phyloP scores from a whole-genome alignment of 2,888 invertebrate species.

The Glomeris marginata region DNA sequence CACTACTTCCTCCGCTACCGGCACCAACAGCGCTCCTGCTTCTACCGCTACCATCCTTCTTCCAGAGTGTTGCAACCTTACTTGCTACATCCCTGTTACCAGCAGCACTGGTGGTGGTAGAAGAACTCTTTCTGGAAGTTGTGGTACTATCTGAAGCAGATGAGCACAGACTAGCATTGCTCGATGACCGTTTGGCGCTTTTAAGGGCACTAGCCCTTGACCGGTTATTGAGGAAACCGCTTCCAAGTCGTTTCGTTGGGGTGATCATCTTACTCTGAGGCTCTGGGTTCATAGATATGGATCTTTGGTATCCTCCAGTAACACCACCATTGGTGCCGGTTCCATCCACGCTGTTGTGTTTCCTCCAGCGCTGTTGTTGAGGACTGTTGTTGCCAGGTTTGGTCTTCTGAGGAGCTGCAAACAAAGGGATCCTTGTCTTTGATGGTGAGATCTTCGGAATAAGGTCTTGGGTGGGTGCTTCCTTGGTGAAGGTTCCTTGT shows the following conservation, averaged over 20 bases:
- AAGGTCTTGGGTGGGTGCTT: conserved; percentile 30
- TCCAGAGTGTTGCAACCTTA: conserved; percentile 66
- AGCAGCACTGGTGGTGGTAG: background rate
- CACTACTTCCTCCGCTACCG: background rate
- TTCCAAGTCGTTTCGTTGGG: background rate
- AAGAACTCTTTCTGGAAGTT: conserved; percentile 9
- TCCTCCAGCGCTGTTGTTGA: background rate
- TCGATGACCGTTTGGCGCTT: conserved; percentile 22
- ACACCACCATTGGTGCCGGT: background rate
- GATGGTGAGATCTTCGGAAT: conserved; percentile 17
- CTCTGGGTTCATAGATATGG: background rate
- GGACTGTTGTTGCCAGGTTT: conserved; percentile 1
- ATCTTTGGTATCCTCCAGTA: conserved; percentile 1
- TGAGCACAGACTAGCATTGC: conserved; percentile 21
- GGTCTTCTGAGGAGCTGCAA: conserved; percentile 13
- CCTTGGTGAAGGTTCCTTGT: conserved; percentile 85
- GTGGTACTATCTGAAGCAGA: conserved; percentile 13
- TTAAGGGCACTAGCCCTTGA: conserved; percentile 13
- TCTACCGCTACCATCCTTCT: conserved; percentile 46
- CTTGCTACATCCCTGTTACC: conserved; percentile 48
- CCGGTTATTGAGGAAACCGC: background rate
- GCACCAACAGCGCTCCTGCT: background rate
- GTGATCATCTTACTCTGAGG: background rate
- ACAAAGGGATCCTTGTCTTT: conserved; percentile 12
- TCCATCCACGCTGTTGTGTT: background rate